Evolutionary conservation across 2,888 invertebrate genomes (phyloP).

Genomic region (Drosophila fungiperda): DNA sequence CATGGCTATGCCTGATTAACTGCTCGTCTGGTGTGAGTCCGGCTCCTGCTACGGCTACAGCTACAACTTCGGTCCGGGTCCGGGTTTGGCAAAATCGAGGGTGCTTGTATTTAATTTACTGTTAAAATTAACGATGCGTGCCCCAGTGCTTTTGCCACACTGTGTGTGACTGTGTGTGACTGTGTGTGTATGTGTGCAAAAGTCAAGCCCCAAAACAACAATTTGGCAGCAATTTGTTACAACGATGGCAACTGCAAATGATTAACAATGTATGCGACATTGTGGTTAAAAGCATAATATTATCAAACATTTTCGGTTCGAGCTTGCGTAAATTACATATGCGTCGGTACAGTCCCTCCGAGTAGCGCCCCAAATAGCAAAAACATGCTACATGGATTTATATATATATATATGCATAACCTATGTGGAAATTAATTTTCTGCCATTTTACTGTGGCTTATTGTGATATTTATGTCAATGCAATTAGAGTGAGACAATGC

Average conservation of each 20-base stretch:
- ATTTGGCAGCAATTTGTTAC: constrained; percentile 79
- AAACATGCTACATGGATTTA: constrained; percentile 3
- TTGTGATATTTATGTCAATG: constrained; percentile 67
- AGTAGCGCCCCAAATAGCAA: constrained; percentile 9
- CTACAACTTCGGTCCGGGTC: constrained; percentile 24
- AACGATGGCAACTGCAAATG: constrained; percentile 75
- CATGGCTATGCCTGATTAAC: constrained; percentile 51
- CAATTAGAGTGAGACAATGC: constrained; percentile 68
- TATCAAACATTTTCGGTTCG: constrained; percentile 63
- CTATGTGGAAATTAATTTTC: constrained; percentile 71
- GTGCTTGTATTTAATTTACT: constrained; percentile 78
- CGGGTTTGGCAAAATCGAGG: constrained; percentile 55
- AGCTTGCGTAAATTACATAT: constrained; percentile 22
- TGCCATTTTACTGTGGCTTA: constrained; percentile 64
- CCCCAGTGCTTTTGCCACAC: constrained; percentile 33
- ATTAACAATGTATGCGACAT: constrained; percentile 77
- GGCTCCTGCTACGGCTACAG: constrained; percentile 3
- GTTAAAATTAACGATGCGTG: constrained; percentile 76
- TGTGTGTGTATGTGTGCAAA: constrained; percentile 51
- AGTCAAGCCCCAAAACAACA: constrained; percentile 72
- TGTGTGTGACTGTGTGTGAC: constrained; percentile 28
- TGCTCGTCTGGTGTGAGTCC: constrained; percentile 13
- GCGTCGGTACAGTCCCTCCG: background rate
- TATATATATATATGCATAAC: constrained; percentile 14
- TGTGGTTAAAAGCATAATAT: constrained; percentile 77